Evolutionary conservation across 2,797 vertebrate genomes (phyloP).

Genomic region (Argyrosomus regius): DNA sequence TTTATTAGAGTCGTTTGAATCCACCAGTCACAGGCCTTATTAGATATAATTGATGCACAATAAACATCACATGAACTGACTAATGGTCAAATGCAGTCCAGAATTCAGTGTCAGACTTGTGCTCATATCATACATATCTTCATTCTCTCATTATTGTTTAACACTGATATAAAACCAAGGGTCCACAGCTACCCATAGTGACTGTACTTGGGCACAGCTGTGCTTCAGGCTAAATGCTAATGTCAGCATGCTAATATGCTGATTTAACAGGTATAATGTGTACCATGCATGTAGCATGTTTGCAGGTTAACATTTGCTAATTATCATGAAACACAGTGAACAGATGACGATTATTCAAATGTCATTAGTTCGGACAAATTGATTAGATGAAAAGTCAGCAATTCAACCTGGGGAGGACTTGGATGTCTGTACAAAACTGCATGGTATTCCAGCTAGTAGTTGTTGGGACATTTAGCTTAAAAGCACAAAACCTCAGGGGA

Average conservation of each 20-base stretch:
- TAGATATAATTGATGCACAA: slow-evolving; percentile 5
- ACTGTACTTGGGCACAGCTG: neutral
- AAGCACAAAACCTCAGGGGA: too few species aligned
- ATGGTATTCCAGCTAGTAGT: neutral
- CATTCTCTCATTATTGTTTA: neutral
- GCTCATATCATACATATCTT: slow-evolving; percentile 2
- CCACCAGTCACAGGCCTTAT: slow-evolving; percentile 18
- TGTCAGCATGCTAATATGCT: neutral
- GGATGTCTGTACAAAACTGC: neutral
- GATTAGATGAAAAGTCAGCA: neutral
- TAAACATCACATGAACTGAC: neutral
- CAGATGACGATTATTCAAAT: neutral
- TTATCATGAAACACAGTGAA: neutral
- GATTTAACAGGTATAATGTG: neutral
- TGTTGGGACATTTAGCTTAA: neutral
- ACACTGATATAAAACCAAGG: neutral
- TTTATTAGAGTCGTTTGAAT: slow-evolving; percentile 32
- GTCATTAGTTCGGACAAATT: neutral
- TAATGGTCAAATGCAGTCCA: slow-evolving; percentile 7
- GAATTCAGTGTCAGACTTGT: neutral
- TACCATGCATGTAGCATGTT: neutral
- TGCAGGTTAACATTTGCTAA: neutral
- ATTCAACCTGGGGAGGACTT: neutral
- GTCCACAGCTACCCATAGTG: neutral
- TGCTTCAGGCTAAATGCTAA: neutral